Percentiles rank a stretch among this genome's conserved stretches.
Evolutionary conservation across 2,888 invertebrate genomes (phyloP).

Genomic region (Microdon myrmicae): DNA sequence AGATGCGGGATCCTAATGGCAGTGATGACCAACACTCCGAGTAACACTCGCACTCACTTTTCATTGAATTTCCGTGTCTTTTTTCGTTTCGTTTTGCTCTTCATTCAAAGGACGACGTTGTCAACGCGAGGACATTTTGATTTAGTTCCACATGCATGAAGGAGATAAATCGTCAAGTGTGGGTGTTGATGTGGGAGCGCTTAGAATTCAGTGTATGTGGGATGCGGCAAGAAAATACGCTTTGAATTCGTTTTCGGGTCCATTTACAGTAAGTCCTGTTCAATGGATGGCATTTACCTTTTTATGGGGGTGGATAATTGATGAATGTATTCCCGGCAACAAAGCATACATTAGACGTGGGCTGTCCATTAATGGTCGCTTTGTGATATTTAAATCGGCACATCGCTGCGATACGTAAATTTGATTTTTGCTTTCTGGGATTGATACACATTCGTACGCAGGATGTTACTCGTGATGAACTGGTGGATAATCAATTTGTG

Average conservation of each 20-base stretch:
- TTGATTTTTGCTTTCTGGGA: slow-evolving; percentile 10
- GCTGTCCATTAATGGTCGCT: slow-evolving; percentile 25
- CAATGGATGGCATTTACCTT: slow-evolving; percentile 41
- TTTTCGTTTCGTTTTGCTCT: slow-evolving; percentile 1
- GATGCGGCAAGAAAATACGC: slow-evolving; percentile 1
- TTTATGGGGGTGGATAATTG: slow-evolving; percentile 37
- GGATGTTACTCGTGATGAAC: slow-evolving; percentile 41
- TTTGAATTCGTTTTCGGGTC: slow-evolving; percentile 34
- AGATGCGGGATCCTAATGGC: slow-evolving; percentile 43
- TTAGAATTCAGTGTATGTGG: slow-evolving; percentile 14
- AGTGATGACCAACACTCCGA: slow-evolving; percentile 8
- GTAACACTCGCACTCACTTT: slow-evolving; percentile 15
- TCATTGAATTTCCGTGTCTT: slow-evolving; percentile 11
- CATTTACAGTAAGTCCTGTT: slow-evolving; percentile 26
- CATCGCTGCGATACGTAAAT: slow-evolving; percentile 15
- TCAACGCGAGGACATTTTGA: slow-evolving; percentile 43
- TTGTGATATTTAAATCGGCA: slow-evolving; percentile 45
- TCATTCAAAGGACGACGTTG: slow-evolving; percentile 5
- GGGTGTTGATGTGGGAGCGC: slow-evolving; percentile 5
- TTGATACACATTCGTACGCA: neutral
- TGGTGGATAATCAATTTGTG: slow-evolving; percentile 37
- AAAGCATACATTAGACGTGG: slow-evolving; percentile 5
- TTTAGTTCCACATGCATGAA: slow-evolving; percentile 38
- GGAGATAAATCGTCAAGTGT: slow-evolving; percentile 34
- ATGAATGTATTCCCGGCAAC: slow-evolving; percentile 25